phyloP scores from a whole-genome alignment of 2,888 invertebrate species.

The Bimastos eiseni region DNA sequence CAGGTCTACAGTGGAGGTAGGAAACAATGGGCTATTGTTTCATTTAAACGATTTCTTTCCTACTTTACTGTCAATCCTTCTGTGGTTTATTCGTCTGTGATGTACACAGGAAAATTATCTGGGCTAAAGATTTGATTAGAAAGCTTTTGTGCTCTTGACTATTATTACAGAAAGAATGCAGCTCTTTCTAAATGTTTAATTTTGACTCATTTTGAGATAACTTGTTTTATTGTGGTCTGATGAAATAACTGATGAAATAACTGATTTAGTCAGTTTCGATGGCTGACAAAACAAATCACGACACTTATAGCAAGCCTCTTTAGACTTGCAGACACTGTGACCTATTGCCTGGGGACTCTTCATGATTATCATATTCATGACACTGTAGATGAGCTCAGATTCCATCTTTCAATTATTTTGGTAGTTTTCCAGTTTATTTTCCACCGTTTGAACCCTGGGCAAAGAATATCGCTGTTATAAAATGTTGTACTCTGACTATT shows the following conservation, averaged over 20 bases:
- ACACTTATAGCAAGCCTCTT: background rate
- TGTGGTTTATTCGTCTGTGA: background rate
- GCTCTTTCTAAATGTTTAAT: background rate
- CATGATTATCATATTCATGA: background rate
- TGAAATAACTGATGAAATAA: too few species aligned
- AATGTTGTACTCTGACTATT: background rate
- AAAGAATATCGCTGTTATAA: background rate
- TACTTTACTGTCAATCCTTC: background rate
- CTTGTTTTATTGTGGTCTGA: too few species aligned
- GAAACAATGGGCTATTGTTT: background rate
- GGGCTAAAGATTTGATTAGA: background rate
- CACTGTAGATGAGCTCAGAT: background rate
- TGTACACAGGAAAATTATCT: background rate
- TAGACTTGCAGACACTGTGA: background rate
- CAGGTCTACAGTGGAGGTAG: conserved; percentile 59
- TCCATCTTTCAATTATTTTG: background rate
- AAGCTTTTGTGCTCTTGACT: background rate
- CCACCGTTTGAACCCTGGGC: background rate
- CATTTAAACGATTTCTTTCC: background rate
- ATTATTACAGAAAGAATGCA: background rate
- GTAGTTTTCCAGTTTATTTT: background rate
- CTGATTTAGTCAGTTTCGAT: background rate
- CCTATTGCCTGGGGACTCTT: background rate
- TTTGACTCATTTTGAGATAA: background rate
- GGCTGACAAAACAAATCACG: background rate